Evolutionary conservation across 2,888 invertebrate species (phyloP), one percentile per base, ranked within the genome.

Genomic region (Drosophila incognita): DNA sequence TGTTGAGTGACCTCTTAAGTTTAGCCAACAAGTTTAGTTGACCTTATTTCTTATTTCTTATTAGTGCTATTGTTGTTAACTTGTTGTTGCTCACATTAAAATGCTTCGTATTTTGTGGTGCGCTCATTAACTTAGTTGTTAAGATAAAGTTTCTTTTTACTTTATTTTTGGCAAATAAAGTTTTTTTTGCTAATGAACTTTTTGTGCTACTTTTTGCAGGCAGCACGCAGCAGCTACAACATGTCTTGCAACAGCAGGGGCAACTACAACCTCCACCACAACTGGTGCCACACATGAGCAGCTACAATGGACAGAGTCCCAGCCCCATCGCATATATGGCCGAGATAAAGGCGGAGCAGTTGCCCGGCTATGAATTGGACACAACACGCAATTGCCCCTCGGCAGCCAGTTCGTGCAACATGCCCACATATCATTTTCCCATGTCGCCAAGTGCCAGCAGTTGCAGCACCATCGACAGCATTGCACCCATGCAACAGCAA

Each of bases 401-500:
- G 33, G 76, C 58, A n/a, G 75, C 67, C n/a, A 77, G 76, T 35
- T 69, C 72, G 38, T 63, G 42, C 42, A 67, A 52, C 48, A 52
- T 24, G 46, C 21, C 42, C 66, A 62, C 31, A 78, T 46, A 46
- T 46, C 15, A 71, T 18, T 77, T 63, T 24, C 75, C 81, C 0
- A 54, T 52, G 18, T 89, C 90, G 48, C 88, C 90, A 2, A 69
- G 65, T 6, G 81, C 88, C 51, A 81, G 69, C 35, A 81, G 65
- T 31, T 66, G 69, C 58, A 87, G 82, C 71, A 80, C 74, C 0
- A 58, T 59, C 49, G 80, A 79, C 38, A 61, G 72, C 61, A 54
- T 62, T 53, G 63, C 74, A 1, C 68, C 83, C 6, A 29, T 57
- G n/a, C 46, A 13, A 77, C 59, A 54, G 18, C 65, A 62, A 36